These are phyloP conservation scores for Drosophila guanche DNA, from an alignment of 1,140 invertebrate species.

Conservation along the genomic window DNA sequence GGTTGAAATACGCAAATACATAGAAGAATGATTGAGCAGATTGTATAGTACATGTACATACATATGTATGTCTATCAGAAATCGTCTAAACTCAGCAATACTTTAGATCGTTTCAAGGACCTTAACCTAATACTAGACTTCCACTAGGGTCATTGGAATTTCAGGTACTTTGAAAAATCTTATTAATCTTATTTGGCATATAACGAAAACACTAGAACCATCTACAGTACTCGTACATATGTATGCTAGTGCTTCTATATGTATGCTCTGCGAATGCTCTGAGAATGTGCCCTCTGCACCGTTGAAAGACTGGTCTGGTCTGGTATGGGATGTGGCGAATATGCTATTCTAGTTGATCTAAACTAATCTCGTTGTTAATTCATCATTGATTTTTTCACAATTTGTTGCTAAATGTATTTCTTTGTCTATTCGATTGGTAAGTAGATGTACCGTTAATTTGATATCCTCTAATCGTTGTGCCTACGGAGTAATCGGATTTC, in stretches of 20 bases:
- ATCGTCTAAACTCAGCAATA: slow-evolving; percentile 52
- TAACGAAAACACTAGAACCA: slow-evolving; percentile 58
- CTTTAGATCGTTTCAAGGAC: slow-evolving; percentile 41
- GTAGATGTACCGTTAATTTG: slow-evolving; percentile 32
- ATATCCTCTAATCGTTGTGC: slow-evolving; percentile 61
- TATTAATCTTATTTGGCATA: slow-evolving; percentile 78
- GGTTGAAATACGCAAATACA: slow-evolving; percentile 14
- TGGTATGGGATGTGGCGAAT: slow-evolving; percentile 43
- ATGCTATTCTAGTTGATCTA: slow-evolving; percentile 71
- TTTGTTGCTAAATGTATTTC: slow-evolving; percentile 42
- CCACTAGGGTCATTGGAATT: slow-evolving; percentile 68
- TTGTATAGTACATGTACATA: neutral
- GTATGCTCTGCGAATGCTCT: slow-evolving; percentile 3
- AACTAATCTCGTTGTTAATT: slow-evolving; percentile 83
- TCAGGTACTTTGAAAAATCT: slow-evolving; percentile 82
- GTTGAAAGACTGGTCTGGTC: slow-evolving; percentile 54
- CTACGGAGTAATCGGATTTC: slow-evolving; percentile 38
- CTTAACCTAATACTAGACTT: slow-evolving; percentile 74
- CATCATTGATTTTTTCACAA: slow-evolving; percentile 53
- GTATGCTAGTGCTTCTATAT: too few relatives aligned
- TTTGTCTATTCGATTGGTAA: slow-evolving; percentile 35
- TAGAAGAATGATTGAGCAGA: slow-evolving; percentile 38
- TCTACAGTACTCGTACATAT: slow-evolving; percentile 34
- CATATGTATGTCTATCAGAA: slow-evolving; percentile 29
- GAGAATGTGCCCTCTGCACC: slow-evolving; percentile 46